A percentile compares a stretch with the other conserved stretches of the same genome.
These are phyloP conservation scores for Cotesia glomerata DNA, from an alignment of 1,140 invertebrate species.

Conservation along the genomic window DNA sequence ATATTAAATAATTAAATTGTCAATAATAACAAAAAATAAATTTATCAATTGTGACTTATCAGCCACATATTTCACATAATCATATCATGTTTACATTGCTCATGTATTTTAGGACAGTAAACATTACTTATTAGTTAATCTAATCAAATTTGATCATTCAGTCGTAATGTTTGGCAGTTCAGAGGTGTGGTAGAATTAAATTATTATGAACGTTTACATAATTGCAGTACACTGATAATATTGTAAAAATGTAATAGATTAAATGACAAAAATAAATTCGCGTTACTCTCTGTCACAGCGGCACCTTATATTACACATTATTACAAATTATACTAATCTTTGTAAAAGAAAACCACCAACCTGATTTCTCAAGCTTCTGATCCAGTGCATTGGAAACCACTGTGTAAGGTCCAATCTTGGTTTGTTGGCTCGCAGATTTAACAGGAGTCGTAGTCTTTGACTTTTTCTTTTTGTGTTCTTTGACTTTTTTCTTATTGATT, in stretches of 20 bases:
- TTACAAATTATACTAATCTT: not conserved
- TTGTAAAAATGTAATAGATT: not conserved
- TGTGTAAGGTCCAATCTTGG: conserved; percentile 32
- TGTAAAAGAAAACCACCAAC: conserved; percentile 39
- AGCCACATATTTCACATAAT: no score
- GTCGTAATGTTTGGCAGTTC: no score
- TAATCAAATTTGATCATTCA: no score
- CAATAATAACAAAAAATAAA: no score
- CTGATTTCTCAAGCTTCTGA: conserved; percentile 43
- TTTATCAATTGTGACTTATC: no score
- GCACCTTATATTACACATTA: conserved; percentile 17
- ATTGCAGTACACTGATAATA: no score
- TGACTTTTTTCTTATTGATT: conserved; percentile 59
- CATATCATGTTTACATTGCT: no score
- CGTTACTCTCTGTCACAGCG: conserved; percentile 31
- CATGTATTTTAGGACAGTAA: no score
- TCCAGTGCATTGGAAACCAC: conserved; percentile 30
- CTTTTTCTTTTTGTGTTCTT: conserved; percentile 65
- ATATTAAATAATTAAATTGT: no score
- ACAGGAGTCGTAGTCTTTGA: conserved; percentile 43
- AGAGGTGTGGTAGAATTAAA: no score
- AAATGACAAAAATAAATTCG: not conserved
- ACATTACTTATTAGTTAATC: no score
- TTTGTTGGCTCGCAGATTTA: conserved; percentile 27
- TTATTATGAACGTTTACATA: no score